These are phyloP conservation scores for Gymnothorax reevesii DNA, from an alignment of 2,797 vertebrate genomes.

Conservation along the genomic window DNA sequence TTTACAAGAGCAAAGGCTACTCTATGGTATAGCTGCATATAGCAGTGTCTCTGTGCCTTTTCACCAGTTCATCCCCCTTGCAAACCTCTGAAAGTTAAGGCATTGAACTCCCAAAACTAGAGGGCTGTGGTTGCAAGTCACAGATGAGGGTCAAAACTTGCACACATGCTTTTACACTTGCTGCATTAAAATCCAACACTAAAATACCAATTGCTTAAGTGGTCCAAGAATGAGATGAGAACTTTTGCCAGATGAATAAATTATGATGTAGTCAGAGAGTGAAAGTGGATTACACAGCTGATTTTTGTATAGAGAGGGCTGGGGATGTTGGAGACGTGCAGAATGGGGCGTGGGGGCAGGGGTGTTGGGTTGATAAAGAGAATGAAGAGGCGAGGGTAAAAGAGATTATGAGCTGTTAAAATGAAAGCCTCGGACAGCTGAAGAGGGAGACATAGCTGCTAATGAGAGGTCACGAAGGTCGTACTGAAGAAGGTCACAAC, in stretches of 20 bases:
- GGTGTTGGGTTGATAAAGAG: constrained; percentile 19
- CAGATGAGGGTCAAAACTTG: not conserved
- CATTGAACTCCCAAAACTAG: not conserved
- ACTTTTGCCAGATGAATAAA: constrained; percentile 27
- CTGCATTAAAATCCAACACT: constrained; percentile 15
- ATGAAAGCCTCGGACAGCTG: constrained; percentile 16
- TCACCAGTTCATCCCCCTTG: not conserved
- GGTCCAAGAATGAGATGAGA: constrained; percentile 5
- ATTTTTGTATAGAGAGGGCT: constrained; percentile 10
- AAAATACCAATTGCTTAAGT: constrained; percentile 17
- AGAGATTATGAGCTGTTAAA: constrained; percentile 17
- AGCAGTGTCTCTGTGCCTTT: not conserved
- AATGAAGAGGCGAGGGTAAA: constrained; percentile 17
- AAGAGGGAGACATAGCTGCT: not conserved
- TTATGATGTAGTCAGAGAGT: constrained; percentile 23
- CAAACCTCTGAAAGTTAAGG: not conserved
- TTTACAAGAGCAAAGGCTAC: constrained; percentile 6
- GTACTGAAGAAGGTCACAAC: constrained; percentile 6
- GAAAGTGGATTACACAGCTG: constrained; percentile 7
- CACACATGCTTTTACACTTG: not conserved
- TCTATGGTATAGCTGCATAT: not conserved
- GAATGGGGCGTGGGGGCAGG: not conserved
- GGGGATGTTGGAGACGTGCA: constrained; percentile 5
- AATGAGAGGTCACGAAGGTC: constrained; percentile 18
- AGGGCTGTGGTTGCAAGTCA: not conserved